A percentile compares a stretch with the other conserved stretches of the same genome.
These are phyloP conservation scores for Euura lappo DNA, from an alignment of 1,140 invertebrate species.

Conservation along the genomic window DNA sequence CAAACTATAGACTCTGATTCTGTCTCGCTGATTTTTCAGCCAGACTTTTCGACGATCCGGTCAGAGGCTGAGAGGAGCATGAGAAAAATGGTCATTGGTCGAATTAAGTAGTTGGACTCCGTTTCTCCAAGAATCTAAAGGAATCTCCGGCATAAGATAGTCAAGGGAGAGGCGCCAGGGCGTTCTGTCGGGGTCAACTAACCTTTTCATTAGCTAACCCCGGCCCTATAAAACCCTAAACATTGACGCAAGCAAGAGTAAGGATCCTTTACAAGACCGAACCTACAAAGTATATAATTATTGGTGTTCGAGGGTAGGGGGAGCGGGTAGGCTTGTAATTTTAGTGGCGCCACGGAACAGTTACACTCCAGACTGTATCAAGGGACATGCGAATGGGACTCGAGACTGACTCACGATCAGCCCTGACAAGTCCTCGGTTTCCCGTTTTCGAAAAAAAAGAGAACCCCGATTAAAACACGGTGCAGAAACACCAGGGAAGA, in stretches of 20 bases:
- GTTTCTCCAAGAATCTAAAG: background rate
- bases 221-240: slow-evolving; percentile 49
- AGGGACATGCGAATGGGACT: slow-evolving; percentile 42
- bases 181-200: slow-evolving; percentile 58
- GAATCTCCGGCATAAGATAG: background rate
- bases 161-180: slow-evolving; percentile 50
- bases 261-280: slow-evolving; percentile 24
- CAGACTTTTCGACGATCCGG: background rate
- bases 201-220: slow-evolving; percentile 60
- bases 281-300: slow-evolving; percentile 47
- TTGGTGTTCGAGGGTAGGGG: slow-evolving; percentile 36
- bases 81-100: background rate
- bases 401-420: background rate
- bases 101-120: background rate
- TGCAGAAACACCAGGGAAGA: background rate
- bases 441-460: background rate
- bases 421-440: background rate
- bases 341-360: slow-evolving; percentile 49
- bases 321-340: slow-evolving; percentile 49
- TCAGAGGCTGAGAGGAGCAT: background rate
- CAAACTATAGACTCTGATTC: background rate
- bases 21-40: no score
- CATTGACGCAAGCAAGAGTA: slow-evolving; percentile 48
- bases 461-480: background rate
- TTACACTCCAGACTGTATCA: slow-evolving; percentile 22